A percentile compares a stretch with the other conserved stretches of the same genome.
Conservation (phyloP, 2,797 vertebrate species). For the Myotis myotis region DNA sequence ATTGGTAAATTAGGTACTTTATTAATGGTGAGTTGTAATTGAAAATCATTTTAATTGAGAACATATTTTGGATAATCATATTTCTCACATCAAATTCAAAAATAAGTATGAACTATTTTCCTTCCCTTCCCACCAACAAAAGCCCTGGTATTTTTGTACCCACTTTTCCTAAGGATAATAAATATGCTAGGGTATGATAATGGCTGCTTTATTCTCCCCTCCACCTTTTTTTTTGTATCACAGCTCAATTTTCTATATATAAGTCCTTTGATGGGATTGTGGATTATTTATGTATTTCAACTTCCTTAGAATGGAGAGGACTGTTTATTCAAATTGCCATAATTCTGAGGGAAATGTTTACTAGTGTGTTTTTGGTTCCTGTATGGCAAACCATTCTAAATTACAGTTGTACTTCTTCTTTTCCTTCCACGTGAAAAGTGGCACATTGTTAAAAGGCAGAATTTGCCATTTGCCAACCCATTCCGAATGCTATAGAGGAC, state of each 20-base stretch:
- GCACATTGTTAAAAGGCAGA: constrained; percentile 74
- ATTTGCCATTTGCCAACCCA: constrained; percentile 62
- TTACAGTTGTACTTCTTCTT: constrained; percentile 58
- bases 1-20: constrained; percentile 56
- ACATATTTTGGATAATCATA: constrained; percentile 4
- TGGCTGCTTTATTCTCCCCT: constrained; percentile 40
- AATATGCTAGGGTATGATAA: neutral
- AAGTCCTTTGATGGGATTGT: constrained; percentile 59
- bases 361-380: constrained; percentile 68
- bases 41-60: constrained; percentile 61
- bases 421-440: constrained; percentile 73
- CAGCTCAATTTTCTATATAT: constrained; percentile 15
- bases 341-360: constrained; percentile 59
- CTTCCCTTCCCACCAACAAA: constrained; percentile 33
- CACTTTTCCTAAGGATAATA: constrained; percentile 68
- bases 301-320: constrained; percentile 5
- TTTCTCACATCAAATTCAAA: constrained; percentile 71
- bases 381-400: constrained; percentile 56
- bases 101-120: constrained; percentile 54
- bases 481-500: constrained; percentile 75
- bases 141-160: neutral
- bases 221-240: constrained; percentile 29
- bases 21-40: constrained; percentile 59
- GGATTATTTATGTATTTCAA: constrained; percentile 62
- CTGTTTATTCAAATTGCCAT: constrained; percentile 69